Evolutionary conservation across 2,888 invertebrate genomes (phyloP), one percentile per base, ranked within the genome.

Genomic region (Drosophila tanythrix): DNA sequence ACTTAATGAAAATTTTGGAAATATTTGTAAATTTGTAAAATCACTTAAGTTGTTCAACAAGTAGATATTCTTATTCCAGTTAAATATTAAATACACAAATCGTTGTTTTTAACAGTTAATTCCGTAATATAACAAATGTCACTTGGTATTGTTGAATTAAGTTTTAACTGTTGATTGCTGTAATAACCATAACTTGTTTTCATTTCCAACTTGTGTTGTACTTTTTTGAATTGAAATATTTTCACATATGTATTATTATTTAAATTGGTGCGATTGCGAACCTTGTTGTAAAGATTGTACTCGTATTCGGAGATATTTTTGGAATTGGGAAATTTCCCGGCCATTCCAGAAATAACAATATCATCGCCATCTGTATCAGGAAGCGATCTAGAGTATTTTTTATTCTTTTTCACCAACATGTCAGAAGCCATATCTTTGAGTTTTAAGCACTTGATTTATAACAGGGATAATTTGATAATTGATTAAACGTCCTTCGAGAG

Each of bases 261-360:
- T 7, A 2, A n/a, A 36, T n/a, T 3, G 21, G 10, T 11, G 11
- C 15, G 3, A 11, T 46, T 31, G 78, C 84, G 88, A 82, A 94
- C 94, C 93, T 94, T 94, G 79, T 95, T 94, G 46, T 94, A 94
- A 8, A 96, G 93, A 91, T 96, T 94, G 55, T 95, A 93, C 79
- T 92, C 93, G 66, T 96, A 95, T 90, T 96, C 95, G 46, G 93
- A 91, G 48, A 96, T 93, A 90, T 94, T 95, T 56, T 94, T 94
- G 0, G 95, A 95, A 82, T 95, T 95, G 1, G 96, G 96, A 83
- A 96, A 95, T 71, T 95, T 92, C 29, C 95, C 95, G 1, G 95
- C 92, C 87, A 95, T 94, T 38, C 95, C 95, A 61, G 94, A 93
- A 56, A 95, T 94, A 13, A 95, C 95, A 66, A 95, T 92, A 78